Evolutionary conservation across 2,888 invertebrate genomes (phyloP).

Genomic region (Meganola albula): DNA sequence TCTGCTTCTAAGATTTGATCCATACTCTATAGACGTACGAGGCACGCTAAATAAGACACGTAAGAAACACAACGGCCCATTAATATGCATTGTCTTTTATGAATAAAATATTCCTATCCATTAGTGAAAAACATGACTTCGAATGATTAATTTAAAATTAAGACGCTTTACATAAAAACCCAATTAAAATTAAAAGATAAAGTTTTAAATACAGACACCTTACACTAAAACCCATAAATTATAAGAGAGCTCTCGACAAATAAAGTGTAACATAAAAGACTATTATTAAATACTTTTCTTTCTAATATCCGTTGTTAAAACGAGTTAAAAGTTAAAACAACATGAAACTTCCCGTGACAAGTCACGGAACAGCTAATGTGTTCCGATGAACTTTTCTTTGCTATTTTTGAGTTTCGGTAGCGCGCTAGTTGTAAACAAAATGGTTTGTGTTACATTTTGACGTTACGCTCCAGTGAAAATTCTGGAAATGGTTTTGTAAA

Average conservation of each 20-base stretch:
- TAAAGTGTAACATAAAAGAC: slow-evolving; percentile 20
- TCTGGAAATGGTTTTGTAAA: slow-evolving; percentile 3
- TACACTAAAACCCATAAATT: too few relatives aligned
- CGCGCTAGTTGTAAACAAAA: slow-evolving; percentile 20
- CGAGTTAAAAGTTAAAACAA: slow-evolving; percentile 25
- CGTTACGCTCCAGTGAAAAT: slow-evolving; percentile 13
- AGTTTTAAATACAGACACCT: too few relatives aligned
- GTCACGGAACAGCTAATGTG: slow-evolving; percentile 27
- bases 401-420: slow-evolving; percentile 22
- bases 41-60: too few relatives aligned
- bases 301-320: slow-evolving; percentile 24
- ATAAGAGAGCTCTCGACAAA: slow-evolving; percentile 18
- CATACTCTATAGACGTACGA: too few relatives aligned
- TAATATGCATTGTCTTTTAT: too few relatives aligned
- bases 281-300: slow-evolving; percentile 18
- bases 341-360: slow-evolving; percentile 26
- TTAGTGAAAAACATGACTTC: too few relatives aligned
- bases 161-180: too few relatives aligned
- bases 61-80: too few relatives aligned
- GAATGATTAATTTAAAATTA: too few relatives aligned
- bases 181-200: too few relatives aligned
- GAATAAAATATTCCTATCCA: too few relatives aligned
- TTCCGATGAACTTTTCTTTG: slow-evolving; percentile 24
- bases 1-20: too few relatives aligned
- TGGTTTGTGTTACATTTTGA: slow-evolving; percentile 20